Evolutionary conservation across 2,113 vertebrate genomes (phyloP), one percentile per base, ranked within the genome.

Genomic region (Pomatostomus ruficeps): DNA sequence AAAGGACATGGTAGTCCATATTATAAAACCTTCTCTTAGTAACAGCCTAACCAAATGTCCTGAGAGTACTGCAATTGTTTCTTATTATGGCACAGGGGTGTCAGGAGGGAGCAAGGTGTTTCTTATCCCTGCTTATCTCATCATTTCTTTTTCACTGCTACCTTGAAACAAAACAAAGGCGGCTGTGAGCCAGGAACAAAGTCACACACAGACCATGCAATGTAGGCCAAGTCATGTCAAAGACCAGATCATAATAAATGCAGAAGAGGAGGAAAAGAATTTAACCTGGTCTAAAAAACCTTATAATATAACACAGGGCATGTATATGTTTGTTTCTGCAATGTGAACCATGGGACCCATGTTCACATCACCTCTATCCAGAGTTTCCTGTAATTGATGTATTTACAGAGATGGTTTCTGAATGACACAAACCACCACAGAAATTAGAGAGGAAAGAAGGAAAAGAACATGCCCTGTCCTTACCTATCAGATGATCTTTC

Each of bases 161-260:
- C 74, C 91, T 89, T 95, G 89, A 94, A 89, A 79, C 12, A 51
- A 72, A 85, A 88, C 59, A 93, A 95, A 96, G 31, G 58, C 85
- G 91, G 84, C 89, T 89, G 17, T 88, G 38, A 82, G 94, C 89
- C 91, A 85, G 66, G 58, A 49, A 76, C 2, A 5, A 73, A 75
- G 9, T 23, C 62, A 85, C 0, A 2, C 5, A 76, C 21, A 70
- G 38, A 76, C 16, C 58, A 43, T 31, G 42, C 29, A 54, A 38
- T 40, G 12, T 46, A 96, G 80, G 62, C 73, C 89, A 80, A 80
- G 13, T 61, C 2, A 1, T 92, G 80, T 87, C 89, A 91, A 65
- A 73, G 9, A 55, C 35, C 21, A 51, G 58, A 78, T 54, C 80
- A 75, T 38, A 91, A 88, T 31, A 82, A 87, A 63, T n/a, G 38